Conservation (phyloP, 2,888 invertebrate genomes). For the Macrosiphum euphorbiae region DNA sequence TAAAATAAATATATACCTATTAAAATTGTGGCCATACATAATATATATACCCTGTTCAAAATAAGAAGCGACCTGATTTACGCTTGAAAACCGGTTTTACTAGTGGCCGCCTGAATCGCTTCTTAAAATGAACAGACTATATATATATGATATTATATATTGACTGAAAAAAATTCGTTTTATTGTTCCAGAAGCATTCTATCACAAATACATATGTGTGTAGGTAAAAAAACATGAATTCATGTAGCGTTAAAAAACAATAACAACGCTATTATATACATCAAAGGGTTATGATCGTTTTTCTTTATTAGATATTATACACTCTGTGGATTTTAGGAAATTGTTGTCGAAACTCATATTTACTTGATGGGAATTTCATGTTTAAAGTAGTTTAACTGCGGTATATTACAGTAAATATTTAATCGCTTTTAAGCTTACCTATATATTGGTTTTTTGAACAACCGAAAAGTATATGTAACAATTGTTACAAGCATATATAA, state of each 20-base stretch:
- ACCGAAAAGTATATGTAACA: not conserved
- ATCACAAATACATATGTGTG: not conserved
- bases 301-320: not conserved
- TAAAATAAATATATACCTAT: constrained; percentile 15
- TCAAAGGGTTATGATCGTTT: not conserved
- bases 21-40: not conserved
- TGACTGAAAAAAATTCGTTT: constrained; percentile 9
- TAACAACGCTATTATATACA: not conserved
- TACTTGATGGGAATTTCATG: not conserved
- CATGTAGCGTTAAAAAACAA: not conserved
- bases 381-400: not conserved
- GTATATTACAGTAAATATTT: not conserved
- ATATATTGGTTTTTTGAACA: not conserved
- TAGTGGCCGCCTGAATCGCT: no score
- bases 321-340: not conserved
- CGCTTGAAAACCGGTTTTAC: no score
- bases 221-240: not conserved
- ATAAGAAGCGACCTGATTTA: no score
- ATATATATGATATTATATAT: not conserved
- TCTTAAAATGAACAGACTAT: no score
- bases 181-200: constrained; percentile 27
- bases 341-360: not conserved
- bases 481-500: not conserved
- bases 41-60: no score
- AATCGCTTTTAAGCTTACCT: not conserved